Conservation (phyloP, 2,888 invertebrate species). For the Tuberolachnus salignus region DNA sequence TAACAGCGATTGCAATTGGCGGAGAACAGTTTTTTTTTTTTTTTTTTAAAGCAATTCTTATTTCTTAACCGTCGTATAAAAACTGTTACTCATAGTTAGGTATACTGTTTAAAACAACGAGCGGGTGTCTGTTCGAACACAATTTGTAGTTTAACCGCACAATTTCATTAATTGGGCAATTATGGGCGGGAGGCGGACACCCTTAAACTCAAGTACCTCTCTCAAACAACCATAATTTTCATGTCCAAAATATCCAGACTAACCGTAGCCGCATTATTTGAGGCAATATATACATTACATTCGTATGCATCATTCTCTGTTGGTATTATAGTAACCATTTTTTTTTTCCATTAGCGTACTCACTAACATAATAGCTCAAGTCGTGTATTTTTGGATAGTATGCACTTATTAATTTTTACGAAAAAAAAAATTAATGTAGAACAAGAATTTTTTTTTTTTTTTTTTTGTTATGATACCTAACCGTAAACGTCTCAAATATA, state of each 20-base stretch:
- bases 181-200: neutral
- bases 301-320: constrained; percentile 12
- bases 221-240: constrained; percentile 32
- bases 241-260: constrained; percentile 5
- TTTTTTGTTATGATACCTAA: too few relatives aligned
- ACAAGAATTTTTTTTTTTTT: constrained; percentile 12
- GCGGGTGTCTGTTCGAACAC: neutral
- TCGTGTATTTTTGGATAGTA: constrained; percentile 2
- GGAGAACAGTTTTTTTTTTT: too few relatives aligned
- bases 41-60: neutral
- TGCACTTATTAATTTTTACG: constrained; percentile 14
- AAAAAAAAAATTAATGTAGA: neutral
- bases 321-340: constrained; percentile 29
- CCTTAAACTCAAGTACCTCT: constrained; percentile 33
- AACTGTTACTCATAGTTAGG: neutral
- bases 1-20: neutral
- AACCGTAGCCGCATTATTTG: neutral
- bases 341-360: neutral
- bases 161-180: constrained; percentile 44
- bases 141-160: constrained; percentile 27
- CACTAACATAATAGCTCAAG: neutral
- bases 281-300: constrained; percentile 16
- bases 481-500: neutral
- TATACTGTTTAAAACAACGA: constrained; percentile 13
- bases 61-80: neutral